Percentiles rank a stretch among this genome's conserved stretches.
Conservation (phyloP, 2,113 vertebrate species). For the Cynopterus brachyotis region DNA sequence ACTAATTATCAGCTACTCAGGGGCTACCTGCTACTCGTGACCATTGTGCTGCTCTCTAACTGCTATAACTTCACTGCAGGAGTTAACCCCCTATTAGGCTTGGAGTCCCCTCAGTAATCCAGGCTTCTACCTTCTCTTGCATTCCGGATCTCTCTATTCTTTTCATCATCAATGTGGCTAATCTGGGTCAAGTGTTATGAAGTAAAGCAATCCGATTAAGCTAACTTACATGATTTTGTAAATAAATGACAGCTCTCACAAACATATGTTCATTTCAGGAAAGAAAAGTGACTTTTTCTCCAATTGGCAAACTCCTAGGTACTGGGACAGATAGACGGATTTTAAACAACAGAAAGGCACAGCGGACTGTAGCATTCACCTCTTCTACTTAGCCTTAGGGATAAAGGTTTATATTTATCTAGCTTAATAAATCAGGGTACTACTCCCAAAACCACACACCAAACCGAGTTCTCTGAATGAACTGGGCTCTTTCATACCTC, state of each 20-base stretch:
- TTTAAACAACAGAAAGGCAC: not conserved
- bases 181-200: not conserved
- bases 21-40: not conserved
- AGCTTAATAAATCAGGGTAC: not conserved
- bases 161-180: not conserved
- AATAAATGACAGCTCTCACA: not conserved
- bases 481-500: not conserved
- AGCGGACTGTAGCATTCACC: too few relatives aligned
- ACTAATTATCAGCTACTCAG: not conserved
- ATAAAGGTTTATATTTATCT: not conserved
- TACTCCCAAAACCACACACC: not conserved
- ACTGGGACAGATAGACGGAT: not conserved
- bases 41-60: not conserved
- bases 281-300: not conserved
- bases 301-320: not conserved
- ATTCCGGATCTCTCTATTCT: not conserved
- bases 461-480: not conserved
- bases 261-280: not conserved
- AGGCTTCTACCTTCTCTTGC: not conserved
- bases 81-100: too few relatives aligned
- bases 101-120: not conserved
- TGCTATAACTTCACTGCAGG: not conserved
- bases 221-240: not conserved
- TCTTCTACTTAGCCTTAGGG: not conserved
- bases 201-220: not conserved